Conservation (phyloP, 2,113 vertebrate genomes). For the Natator depressus region DNA sequence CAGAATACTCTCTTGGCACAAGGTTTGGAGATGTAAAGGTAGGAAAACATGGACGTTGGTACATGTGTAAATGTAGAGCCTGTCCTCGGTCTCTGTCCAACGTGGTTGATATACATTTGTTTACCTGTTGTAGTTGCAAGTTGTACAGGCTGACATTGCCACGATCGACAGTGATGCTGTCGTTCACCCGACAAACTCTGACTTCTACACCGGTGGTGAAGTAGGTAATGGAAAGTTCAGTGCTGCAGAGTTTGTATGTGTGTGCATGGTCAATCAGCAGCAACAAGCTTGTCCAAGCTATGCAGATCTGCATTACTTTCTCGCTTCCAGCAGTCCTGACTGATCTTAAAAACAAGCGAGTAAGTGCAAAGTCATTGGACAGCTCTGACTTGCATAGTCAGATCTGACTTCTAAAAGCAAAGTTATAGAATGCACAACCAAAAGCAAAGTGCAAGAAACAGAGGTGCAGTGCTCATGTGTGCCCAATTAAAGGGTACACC, state of each 20-base stretch:
- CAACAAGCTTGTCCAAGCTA: slow-evolving; percentile 83
- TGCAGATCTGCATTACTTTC: slow-evolving; percentile 83
- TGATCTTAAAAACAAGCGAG: not conserved
- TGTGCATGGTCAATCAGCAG: slow-evolving; percentile 84
- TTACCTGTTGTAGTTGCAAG: slow-evolving; percentile 99
- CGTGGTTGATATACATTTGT: slow-evolving; percentile 92
- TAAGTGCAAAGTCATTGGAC: not conserved
- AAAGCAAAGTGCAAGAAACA: not conserved
- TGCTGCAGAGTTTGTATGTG: slow-evolving; percentile 84
- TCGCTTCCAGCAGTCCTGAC: slow-evolving; percentile 83
- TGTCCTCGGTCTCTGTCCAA: slow-evolving; percentile 84
- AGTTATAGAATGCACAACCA: not conserved
- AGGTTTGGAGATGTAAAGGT: slow-evolving; percentile 80
- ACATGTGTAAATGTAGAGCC: slow-evolving; percentile 84
- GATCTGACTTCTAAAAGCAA: not conserved
- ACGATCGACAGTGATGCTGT: slow-evolving; percentile 98
- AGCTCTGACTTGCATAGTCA: not conserved
- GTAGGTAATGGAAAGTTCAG: slow-evolving; percentile 97
- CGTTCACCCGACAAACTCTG: slow-evolving; percentile 99
- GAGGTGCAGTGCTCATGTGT: not conserved
- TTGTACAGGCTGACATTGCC: slow-evolving; percentile 99
- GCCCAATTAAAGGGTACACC: not conserved
- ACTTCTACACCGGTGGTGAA: slow-evolving; percentile 98
- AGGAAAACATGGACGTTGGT: slow-evolving; percentile 82
- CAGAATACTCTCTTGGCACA: slow-evolving; percentile 78